Conservation (phyloP, 1,140 invertebrate genomes). For the Aphidius gifuensis region DNA sequence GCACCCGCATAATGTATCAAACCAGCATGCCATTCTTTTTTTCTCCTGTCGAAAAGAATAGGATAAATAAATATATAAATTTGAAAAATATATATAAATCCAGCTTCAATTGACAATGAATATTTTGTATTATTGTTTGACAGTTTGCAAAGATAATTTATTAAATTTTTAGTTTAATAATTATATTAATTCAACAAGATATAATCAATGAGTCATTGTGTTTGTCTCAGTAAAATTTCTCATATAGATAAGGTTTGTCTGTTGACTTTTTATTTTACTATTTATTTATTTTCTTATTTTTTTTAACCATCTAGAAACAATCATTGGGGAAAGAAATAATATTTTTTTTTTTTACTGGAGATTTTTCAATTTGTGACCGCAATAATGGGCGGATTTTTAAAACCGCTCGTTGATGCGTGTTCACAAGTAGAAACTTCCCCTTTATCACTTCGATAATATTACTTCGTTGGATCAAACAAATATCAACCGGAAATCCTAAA, state of each 20-base stretch:
- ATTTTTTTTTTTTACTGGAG: conserved; percentile 22
- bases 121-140: background rate
- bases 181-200: background rate
- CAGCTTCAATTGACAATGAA: background rate
- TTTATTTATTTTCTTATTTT: too few species aligned
- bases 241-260: background rate
- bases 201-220: background rate
- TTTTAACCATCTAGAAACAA: background rate
- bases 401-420: conserved; percentile 40
- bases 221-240: background rate
- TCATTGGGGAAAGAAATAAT: background rate
- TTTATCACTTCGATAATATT: background rate
- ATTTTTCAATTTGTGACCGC: conserved; percentile 52
- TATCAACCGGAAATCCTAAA: too few species aligned
- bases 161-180: background rate
- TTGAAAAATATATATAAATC: background rate
- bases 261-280: too few species aligned
- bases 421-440: conserved; percentile 43
- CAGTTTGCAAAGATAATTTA: background rate
- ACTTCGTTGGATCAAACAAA: too few species aligned
- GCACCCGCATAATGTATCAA: conserved; percentile 4
- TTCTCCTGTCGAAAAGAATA: too few species aligned
- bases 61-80: background rate
- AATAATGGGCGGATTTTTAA: conserved; percentile 43
- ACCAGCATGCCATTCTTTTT: too few species aligned